phyloP scores from a whole-genome alignment of 2,113 vertebrate species.

The Halcyon malimbica region DNA sequence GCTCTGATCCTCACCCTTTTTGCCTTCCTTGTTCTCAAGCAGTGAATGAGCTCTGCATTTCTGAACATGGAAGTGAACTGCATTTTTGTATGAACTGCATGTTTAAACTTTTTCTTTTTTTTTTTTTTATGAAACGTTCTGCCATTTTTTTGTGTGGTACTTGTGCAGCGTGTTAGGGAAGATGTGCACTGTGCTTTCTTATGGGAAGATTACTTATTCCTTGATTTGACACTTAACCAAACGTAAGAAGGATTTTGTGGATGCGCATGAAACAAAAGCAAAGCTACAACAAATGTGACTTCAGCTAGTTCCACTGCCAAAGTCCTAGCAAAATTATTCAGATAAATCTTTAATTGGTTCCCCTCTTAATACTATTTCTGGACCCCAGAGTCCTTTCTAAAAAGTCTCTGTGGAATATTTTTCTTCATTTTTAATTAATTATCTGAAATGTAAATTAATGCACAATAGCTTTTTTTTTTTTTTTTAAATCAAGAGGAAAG shows the following conservation, averaged over 20 bases:
- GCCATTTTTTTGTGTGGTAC: background rate
- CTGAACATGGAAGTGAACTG: background rate
- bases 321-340: conserved; percentile 42
- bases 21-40: background rate
- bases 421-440: conserved; percentile 80
- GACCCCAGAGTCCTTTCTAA: conserved; percentile 66
- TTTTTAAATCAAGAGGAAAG: conserved; percentile 67
- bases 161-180: background rate
- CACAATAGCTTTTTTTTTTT: conserved; percentile 65
- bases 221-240: background rate
- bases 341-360: conserved; percentile 69
- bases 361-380: conserved; percentile 49
- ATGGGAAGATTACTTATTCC: background rate
- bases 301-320: conserved; percentile 11
- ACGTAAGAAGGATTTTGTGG: background rate
- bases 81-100: background rate
- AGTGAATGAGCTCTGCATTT: background rate
- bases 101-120: background rate
- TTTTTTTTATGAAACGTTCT: background rate
- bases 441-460: conserved; percentile 73
- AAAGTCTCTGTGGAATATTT: conserved; percentile 69
- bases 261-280: background rate
- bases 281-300: conserved; percentile 21
- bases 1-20: background rate
- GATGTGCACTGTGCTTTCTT: background rate